These are phyloP conservation scores for Eristalinus aeneus DNA, from an alignment of 2,888 invertebrate genomes.

Conservation along the genomic window DNA sequence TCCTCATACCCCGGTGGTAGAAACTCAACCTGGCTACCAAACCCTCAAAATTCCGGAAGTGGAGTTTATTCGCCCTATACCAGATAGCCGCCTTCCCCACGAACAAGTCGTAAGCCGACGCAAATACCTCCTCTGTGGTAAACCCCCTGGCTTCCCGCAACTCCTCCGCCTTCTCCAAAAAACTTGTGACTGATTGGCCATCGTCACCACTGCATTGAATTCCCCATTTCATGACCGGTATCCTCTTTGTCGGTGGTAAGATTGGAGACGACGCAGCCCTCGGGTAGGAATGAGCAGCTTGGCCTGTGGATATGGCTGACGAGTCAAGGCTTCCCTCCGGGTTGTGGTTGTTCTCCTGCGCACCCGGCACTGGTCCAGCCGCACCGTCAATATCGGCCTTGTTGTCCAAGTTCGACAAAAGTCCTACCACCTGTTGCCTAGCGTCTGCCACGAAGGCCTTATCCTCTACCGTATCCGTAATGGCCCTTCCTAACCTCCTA, in stretches of 20 bases:
- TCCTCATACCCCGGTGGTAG: too few relatives aligned
- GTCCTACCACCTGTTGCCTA: not conserved
- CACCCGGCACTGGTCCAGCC: not conserved
- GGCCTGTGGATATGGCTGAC: too few relatives aligned
- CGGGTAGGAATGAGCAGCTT: too few relatives aligned
- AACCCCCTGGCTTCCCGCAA: too few relatives aligned
- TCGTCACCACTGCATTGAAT: constrained; percentile 8
- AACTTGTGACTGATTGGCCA: not conserved
- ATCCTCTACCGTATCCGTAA: not conserved
- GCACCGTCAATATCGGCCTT: not conserved
- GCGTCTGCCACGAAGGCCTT: not conserved
- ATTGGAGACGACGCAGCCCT: constrained; percentile 2
- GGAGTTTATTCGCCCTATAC: constrained; percentile 24
- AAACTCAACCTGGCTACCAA: too few relatives aligned
- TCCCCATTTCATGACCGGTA: constrained; percentile 13
- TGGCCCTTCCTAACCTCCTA: not conserved
- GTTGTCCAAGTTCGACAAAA: not conserved
- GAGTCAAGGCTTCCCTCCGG: too few relatives aligned
- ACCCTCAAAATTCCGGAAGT: not conserved
- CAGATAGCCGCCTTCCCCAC: constrained; percentile 19
- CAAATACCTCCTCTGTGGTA: too few relatives aligned
- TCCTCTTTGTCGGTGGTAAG: not conserved
- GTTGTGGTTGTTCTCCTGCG: too few relatives aligned
- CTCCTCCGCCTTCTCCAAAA: too few relatives aligned
- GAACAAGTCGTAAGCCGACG: constrained; percentile 13